These are phyloP conservation scores for Drosophila ananassae DNA, from an alignment of 1,140 invertebrate genomes.

Conservation along the genomic window DNA sequence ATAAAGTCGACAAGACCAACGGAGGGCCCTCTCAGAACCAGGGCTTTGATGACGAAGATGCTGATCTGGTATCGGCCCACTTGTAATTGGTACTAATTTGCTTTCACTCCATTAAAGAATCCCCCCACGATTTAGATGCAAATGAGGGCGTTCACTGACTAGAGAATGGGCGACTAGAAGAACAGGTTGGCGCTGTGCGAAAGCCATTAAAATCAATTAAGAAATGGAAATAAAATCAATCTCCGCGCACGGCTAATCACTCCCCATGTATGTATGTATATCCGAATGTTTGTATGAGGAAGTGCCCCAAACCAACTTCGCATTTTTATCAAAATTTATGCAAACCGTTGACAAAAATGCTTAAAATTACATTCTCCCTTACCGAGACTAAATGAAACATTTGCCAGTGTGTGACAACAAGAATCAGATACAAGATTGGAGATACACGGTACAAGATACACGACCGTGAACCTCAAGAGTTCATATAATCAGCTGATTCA, in stretches of 20 bases:
- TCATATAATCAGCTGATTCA: constrained; percentile 47
- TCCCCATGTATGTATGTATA: constrained; percentile 5
- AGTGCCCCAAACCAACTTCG: constrained; percentile 36
- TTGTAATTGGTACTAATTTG: constrained; percentile 60
- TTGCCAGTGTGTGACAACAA: constrained; percentile 30
- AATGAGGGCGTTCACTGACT: constrained; percentile 58
- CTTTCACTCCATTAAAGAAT: constrained; percentile 48
- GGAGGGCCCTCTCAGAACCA: constrained; percentile 20
- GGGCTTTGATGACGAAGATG: constrained; percentile 26
- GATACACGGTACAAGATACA: constrained; percentile 7
- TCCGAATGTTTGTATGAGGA: constrained; percentile 26
- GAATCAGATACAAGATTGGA: constrained; percentile 25
- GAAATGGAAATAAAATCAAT: constrained; percentile 58
- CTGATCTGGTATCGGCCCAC: constrained; percentile 26
- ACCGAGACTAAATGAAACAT: constrained; percentile 12
- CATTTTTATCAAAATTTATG: constrained; percentile 48
- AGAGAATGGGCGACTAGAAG: constrained; percentile 12
- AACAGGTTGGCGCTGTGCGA: constrained; percentile 12
- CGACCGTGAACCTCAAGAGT: constrained; percentile 53
- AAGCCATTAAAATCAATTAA: constrained; percentile 63
- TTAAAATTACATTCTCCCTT: constrained; percentile 49
- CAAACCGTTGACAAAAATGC: constrained; percentile 33
- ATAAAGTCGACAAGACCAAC: constrained; percentile 20
- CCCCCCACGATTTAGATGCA: constrained; percentile 56
- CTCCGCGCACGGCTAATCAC: constrained; percentile 23